Percentiles rank a stretch among this genome's conserved stretches.
phyloP scores from a whole-genome alignment of 2,888 invertebrate species.

The Pocota personata region DNA sequence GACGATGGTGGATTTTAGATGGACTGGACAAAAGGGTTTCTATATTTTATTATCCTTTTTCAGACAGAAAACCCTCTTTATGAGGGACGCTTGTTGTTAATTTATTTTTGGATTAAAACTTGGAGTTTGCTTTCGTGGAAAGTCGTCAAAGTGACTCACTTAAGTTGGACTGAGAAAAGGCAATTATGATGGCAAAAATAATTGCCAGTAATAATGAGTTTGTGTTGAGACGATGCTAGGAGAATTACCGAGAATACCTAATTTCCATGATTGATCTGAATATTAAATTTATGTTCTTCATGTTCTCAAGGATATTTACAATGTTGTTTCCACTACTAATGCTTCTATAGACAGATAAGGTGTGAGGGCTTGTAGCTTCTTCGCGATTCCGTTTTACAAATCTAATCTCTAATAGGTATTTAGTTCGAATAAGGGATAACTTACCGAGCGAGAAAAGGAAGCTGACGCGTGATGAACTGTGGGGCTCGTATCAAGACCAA shows the following conservation, averaged over 20 bases:
- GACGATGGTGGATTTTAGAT: background rate
- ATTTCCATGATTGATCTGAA: background rate
- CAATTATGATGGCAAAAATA: background rate
- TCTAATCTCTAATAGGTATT: too few species aligned
- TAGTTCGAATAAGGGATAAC: too few species aligned
- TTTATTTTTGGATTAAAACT: slow-evolving; percentile 20
- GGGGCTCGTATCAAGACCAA: too few species aligned
- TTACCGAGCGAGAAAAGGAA: too few species aligned
- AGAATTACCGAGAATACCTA: background rate
- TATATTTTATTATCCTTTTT: background rate
- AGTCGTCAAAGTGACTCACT: background rate
- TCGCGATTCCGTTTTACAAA: too few species aligned
- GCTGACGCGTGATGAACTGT: too few species aligned
- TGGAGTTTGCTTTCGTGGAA: background rate
- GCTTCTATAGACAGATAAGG: too few species aligned
- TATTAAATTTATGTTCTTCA: too few species aligned
- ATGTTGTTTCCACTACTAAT: too few species aligned
- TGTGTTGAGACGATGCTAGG: background rate
- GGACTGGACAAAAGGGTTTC: background rate
- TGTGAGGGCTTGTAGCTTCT: too few species aligned
- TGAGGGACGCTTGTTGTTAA: background rate
- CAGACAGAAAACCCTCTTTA: background rate
- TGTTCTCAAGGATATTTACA: too few species aligned
- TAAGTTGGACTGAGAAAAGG: background rate
- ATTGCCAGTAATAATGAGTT: background rate